phyloP scores from a whole-genome alignment of 2,797 vertebrate genomes.

The Vultur gryphus region DNA sequence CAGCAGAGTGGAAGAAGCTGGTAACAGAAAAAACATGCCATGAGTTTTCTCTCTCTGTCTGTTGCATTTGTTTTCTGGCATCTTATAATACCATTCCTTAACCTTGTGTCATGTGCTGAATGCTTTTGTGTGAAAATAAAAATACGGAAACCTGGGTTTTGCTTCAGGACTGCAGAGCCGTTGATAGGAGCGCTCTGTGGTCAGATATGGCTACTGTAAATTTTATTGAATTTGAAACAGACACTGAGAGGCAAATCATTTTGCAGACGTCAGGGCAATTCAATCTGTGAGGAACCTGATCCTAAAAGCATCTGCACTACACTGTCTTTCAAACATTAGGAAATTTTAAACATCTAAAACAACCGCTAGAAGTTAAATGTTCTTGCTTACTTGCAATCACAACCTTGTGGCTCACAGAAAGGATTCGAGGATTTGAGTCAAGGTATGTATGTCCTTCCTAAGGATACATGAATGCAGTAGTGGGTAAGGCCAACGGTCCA shows the following conservation, averaged over 20 bases:
- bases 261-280: constrained; percentile 34
- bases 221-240: constrained; percentile 53
- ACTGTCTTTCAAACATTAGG: not conserved
- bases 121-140: not conserved
- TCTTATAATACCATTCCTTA: not conserved
- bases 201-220: constrained; percentile 29
- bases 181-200: constrained; percentile 12
- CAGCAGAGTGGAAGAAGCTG: not conserved
- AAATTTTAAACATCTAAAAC: not conserved
- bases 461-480: not conserved
- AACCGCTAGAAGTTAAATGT: not conserved
- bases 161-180: not conserved
- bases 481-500: not conserved
- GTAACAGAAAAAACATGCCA: not conserved
- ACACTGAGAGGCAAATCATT: constrained; percentile 17
- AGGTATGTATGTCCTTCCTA: not conserved
- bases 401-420: not conserved
- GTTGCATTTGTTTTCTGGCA: not conserved
- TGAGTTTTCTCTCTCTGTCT: not conserved
- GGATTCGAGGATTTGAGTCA: not conserved
- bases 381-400: not conserved
- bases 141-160: not conserved
- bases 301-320: not conserved
- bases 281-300: not conserved
- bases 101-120: not conserved